Evolutionary conservation across 2,797 vertebrate species (phyloP), one percentile per base, ranked within the genome.

Genomic region (Echiichthys vipera): DNA sequence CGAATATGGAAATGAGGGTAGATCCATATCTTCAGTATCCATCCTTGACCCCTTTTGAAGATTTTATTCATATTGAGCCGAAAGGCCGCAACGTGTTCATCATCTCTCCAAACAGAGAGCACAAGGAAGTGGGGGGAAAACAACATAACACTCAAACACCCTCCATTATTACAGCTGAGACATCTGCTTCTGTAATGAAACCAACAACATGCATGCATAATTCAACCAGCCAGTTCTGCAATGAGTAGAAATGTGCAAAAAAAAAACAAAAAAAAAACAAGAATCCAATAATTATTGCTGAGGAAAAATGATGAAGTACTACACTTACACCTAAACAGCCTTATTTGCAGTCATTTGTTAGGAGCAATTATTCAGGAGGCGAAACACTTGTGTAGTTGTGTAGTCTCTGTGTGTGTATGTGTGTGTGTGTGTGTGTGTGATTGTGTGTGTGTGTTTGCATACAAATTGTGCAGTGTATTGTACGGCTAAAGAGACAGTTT

Each of bases 131-230:
- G n/a, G n/a, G n/a, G n/a, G n/a, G 27, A 22, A 10, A 10, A 7
- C 49, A n/a, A 71, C 58, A 89, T 84, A 84, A 76, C 81, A 67
- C 67, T 85, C 71, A 65, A 67, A 86, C 83, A 77, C 55, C 64
- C 70, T 76, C 77, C 66, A 89, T 82, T 89, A 89, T 86, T 86
- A 77, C 69, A 77, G 77, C 81, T 15, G 68, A 88, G 83, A 85
- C 88, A 85, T 90, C 86, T 85, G 82, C 84, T 88, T 86, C 63
- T 74, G 72, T 87, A 87, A 90, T 88, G 80, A 89, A 90, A 89
- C 65, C 81, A 84, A 66, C 84, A 86, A 88, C 84, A 91, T 91
- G 88, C 82, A 90, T 89, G 75, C 82, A 91, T 91, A 88, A 93
- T 91, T 92, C 85, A 90, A 54, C 34, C 80, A 86, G 79, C 69